Percentiles rank a stretch among this genome's conserved stretches.
Evolutionary conservation across 2,113 vertebrate species (phyloP).

Genomic region (Ovis canadensis): DNA sequence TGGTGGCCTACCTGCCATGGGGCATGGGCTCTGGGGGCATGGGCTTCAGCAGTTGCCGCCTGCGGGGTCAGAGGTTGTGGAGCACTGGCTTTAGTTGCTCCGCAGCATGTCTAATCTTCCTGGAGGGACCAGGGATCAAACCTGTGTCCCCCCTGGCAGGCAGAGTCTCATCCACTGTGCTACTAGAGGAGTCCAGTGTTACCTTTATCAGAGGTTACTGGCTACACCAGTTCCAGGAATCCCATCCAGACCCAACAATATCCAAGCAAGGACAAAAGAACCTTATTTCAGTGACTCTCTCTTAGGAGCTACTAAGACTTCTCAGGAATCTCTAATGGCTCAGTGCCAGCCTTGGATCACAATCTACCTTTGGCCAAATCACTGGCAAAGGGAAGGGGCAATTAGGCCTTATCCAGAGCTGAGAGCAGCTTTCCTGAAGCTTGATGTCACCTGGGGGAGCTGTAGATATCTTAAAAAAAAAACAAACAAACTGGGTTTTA

Average conservation of each 20-base stretch:
- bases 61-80: not conserved
- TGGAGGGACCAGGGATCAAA: not conserved
- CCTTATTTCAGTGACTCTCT: not conserved
- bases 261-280: not conserved
- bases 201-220: not conserved
- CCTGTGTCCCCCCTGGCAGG: not conserved
- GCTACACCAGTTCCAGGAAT: not conserved
- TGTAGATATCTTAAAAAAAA: no score
- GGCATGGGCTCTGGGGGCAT: fast-evolving
- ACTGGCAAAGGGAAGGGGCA: not conserved
- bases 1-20: not conserved
- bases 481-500: not conserved
- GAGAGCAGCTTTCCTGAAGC: not conserved
- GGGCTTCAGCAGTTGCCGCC: not conserved
- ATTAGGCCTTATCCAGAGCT: not conserved
- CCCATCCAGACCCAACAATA: not conserved
- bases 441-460: fast-evolving
- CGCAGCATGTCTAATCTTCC: not conserved
- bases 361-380: not conserved
- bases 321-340: not conserved
- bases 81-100: not conserved
- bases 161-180: not conserved
- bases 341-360: not conserved
- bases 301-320: not conserved
- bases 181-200: not conserved